Evolutionary conservation across 92 coral and sea anemone genomes (phyloP).

Genomic region (Galaxea fascicularis): DNA sequence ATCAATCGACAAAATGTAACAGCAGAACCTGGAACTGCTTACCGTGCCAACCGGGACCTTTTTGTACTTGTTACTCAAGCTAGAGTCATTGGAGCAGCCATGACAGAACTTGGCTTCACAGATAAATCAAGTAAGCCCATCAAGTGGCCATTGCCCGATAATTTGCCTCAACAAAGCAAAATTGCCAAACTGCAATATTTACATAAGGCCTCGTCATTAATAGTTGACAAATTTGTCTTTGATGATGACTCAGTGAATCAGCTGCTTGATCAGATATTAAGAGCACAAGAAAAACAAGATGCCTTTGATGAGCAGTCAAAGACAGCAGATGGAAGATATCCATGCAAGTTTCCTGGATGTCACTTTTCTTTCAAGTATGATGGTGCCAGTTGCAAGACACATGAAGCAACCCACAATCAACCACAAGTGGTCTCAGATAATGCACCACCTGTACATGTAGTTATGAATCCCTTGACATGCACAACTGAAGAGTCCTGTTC

Average conservation of each 20-base stretch:
- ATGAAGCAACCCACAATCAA: constrained; percentile 51
- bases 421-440: constrained; percentile 1
- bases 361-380: constrained; percentile 36
- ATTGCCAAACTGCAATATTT: constrained; percentile 37
- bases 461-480: too few relatives aligned
- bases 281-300: constrained; percentile 31
- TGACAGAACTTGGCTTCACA: constrained; percentile 46
- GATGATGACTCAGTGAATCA: constrained; percentile 9
- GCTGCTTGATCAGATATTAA: constrained; percentile 23
- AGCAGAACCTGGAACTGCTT: constrained; percentile 57
- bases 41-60: constrained; percentile 70
- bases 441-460: not conserved
- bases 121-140: constrained; percentile 47
- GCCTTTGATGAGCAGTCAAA: constrained; percentile 18
- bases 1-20: constrained; percentile 66
- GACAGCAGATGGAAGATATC: constrained; percentile 50
- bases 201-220: constrained; percentile 29
- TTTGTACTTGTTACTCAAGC: constrained; percentile 46
- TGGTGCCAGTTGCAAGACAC: constrained; percentile 39
- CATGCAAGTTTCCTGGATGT: constrained; percentile 60
- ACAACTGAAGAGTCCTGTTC: too few relatives aligned
- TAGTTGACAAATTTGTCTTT: constrained; percentile 45
- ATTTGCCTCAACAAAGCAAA: constrained; percentile 38
- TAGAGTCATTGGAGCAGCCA: constrained; percentile 65
- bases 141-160: constrained; percentile 47